Evolutionary conservation across 2,797 vertebrate genomes (phyloP), one percentile per base, ranked within the genome.

Genomic region (Sebastes vulpes): DNA sequence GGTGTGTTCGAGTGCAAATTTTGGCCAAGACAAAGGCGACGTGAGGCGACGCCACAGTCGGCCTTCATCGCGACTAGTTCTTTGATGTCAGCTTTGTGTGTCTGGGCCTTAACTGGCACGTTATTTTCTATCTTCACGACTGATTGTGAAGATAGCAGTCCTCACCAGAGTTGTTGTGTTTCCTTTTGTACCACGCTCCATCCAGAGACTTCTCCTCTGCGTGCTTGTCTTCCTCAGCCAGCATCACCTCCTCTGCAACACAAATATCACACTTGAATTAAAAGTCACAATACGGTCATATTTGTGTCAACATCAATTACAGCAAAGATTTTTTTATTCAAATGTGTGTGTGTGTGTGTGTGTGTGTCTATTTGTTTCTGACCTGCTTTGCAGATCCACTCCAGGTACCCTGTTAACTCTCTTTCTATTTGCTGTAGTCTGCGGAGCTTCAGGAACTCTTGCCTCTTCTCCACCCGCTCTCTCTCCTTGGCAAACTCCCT

Each of bases 331-430:
- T 38, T 32, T 14, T 38, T 38, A 60, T 52, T 50, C 10, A 6
- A 67, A 46, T 81, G 5, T 28, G 50, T 68, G 53, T 46, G 20
- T 38, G 58, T 71, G 60, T 26, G 58, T 70, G 20, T 70, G 59
- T 25, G 57, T 70, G 59, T 38, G 58, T 71, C 56, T 26, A 2
- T 48, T 8, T 21, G 42, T 29, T 38, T 71, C 91, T 79, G 64
- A 96, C 96, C 96, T 84, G 98, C 98, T 96, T 98, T 99, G 90
- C 98, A 99, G 92, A 99, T 99, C 98, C 98, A 99, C 88, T 98
- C 98, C 89, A 99, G 95, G 93, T 99, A 99, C 0, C 98, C 98
- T 0, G 98, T 99, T n/a, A 99, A 95, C 73, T 99, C 98, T 56
- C 97, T 93, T 71, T 99, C 98, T 6, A 99, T 98, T 77, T 99